Evolutionary conservation across 2,888 invertebrate species (phyloP).

Genomic region (Charanyca ferruginea): DNA sequence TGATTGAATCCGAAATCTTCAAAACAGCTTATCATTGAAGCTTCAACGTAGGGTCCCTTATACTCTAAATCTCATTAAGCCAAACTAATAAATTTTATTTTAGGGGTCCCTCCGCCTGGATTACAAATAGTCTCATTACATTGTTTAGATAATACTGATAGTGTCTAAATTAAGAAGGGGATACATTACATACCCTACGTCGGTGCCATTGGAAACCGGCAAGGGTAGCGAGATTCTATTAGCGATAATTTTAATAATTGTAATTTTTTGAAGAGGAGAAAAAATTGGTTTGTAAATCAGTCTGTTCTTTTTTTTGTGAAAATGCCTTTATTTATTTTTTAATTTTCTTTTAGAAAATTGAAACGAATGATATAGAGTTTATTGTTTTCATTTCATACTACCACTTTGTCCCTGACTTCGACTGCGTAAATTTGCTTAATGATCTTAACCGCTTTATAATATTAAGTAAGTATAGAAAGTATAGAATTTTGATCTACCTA

Average conservation of each 20-base stretch:
- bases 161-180: conserved; percentile 66
- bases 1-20: conserved; percentile 35
- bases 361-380: too few relatives aligned
- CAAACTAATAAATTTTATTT: conserved; percentile 77
- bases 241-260: conserved; percentile 62
- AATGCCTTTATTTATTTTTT: background rate
- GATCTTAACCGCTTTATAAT: too few relatives aligned
- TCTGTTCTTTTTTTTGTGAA: background rate
- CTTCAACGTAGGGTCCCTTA: conserved; percentile 43
- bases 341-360: too few relatives aligned
- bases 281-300: conserved; percentile 4
- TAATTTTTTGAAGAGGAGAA: conserved; percentile 35
- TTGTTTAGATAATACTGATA: conserved; percentile 74
- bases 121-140: conserved; percentile 78
- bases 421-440: too few relatives aligned
- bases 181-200: conserved; percentile 47
- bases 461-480: too few relatives aligned
- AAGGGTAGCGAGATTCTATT: conserved; percentile 61
- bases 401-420: too few relatives aligned
- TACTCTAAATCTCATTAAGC: conserved; percentile 69
- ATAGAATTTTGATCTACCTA: too few relatives aligned
- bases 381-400: too few relatives aligned
- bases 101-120: conserved; percentile 67
- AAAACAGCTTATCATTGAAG: conserved; percentile 42
- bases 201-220: conserved; percentile 38